Conservation (phyloP, 2,113 vertebrate species). For the Neoarius graeffei region DNA sequence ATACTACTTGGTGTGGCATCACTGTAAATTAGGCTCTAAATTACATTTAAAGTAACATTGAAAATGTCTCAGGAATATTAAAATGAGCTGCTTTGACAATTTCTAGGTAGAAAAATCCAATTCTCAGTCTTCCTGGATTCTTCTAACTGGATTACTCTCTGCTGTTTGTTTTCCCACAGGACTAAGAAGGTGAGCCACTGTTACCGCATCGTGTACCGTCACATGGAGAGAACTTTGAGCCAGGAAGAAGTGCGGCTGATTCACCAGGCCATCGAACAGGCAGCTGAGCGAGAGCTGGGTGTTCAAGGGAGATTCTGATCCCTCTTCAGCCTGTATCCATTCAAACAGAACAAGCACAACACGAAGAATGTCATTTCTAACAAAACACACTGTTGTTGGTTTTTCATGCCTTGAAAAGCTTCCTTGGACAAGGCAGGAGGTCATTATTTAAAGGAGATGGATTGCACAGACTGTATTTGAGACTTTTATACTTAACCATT, state of each 20-base stretch:
- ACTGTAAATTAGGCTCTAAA: neutral
- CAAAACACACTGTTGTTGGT: neutral
- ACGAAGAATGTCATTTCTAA: neutral
- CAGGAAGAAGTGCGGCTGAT: conserved; percentile 80
- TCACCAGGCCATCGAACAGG: conserved; percentile 78
- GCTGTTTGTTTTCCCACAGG: conserved; percentile 64
- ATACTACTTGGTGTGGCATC: neutral
- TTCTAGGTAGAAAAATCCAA: neutral
- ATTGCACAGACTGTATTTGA: neutral
- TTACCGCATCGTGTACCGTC: conserved; percentile 88
- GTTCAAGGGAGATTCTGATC: conserved; percentile 84
- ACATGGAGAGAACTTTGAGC: conserved; percentile 87
- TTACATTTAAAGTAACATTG: neutral
- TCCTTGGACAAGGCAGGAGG: neutral
- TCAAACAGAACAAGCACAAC: neutral
- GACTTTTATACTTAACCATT: neutral
- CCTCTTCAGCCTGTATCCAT: neutral
- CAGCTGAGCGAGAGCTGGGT: conserved; percentile 76
- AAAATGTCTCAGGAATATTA: neutral
- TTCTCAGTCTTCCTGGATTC: neutral
- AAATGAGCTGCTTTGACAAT: neutral
- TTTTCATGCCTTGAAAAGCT: neutral
- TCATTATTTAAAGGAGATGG: neutral
- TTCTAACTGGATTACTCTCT: neutral
- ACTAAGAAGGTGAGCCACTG: conserved; percentile 86